A percentile compares a stretch with the other conserved stretches of the same genome.
Evolutionary conservation across 64 coral and sea anemone genomes (phyloP).

Genomic region (Hydrozoanthus tunicans): DNA sequence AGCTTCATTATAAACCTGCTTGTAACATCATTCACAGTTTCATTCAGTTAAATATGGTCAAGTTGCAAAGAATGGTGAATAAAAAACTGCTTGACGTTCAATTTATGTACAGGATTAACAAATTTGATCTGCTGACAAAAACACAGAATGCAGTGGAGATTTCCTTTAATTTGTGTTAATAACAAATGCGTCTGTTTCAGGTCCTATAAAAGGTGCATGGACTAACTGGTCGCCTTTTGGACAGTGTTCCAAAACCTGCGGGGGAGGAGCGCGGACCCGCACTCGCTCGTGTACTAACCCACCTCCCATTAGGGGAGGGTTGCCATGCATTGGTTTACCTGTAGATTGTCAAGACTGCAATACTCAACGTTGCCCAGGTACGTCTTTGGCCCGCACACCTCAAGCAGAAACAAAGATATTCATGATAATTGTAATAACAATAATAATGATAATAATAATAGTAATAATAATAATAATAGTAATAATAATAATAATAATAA

Average conservation of each 20-base stretch:
- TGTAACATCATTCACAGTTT: too few species aligned
- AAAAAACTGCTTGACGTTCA: too few species aligned
- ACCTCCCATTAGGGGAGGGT: not conserved
- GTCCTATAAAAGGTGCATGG: conserved; percentile 1
- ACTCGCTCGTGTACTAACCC: conserved; percentile 8
- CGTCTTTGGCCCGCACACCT: not conserved
- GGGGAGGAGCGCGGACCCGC: conserved; percentile 6
- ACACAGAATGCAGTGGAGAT: too few species aligned
- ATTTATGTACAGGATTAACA: too few species aligned
- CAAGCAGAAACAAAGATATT: not conserved
- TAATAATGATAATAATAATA: not conserved
- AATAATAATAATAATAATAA: not conserved
- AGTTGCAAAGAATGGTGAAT: too few species aligned
- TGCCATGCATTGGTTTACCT: not conserved
- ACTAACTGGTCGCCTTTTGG: not conserved
- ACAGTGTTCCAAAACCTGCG: not conserved
- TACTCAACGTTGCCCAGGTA: conserved; percentile 5
- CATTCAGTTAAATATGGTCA: too few species aligned
- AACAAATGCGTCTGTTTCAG: not conserved
- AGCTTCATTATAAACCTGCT: too few species aligned
- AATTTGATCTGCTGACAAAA: too few species aligned
- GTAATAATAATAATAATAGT: not conserved
- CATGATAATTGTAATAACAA: not conserved
- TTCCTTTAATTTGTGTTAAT: too few species aligned
- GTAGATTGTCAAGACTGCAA: conserved; percentile 22